phyloP scores from a whole-genome alignment of 2,797 vertebrate genomes.

The Tokudaia muenninki region DNA sequence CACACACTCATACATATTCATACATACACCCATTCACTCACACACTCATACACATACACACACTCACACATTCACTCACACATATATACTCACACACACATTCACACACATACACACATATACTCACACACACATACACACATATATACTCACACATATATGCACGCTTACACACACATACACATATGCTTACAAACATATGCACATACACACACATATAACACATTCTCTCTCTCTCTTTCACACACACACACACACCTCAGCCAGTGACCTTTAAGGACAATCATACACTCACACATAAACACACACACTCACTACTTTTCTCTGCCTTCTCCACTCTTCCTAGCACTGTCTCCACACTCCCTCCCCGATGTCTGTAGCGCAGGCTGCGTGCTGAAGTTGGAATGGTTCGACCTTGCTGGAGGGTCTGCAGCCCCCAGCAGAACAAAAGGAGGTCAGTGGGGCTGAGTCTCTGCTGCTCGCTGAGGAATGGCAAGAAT shows the following conservation, averaged over 20 bases:
- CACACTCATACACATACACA: too few relatives aligned
- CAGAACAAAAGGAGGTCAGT: constrained; percentile 84
- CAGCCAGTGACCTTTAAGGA: too few relatives aligned
- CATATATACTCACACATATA: neutral
- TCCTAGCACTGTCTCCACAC: neutral
- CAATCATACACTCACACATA: too few relatives aligned
- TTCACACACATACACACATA: too few relatives aligned
- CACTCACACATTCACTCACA: too few relatives aligned
- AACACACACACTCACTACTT: neutral
- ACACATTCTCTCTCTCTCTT: neutral
- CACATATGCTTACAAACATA: neutral
- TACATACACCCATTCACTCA: neutral
- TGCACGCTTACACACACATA: neutral
- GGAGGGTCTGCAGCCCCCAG: constrained; percentile 60
- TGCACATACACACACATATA: neutral
- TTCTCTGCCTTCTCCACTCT: neutral
- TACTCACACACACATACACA: too few relatives aligned
- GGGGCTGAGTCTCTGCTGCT: constrained; percentile 72
- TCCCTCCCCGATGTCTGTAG: neutral
- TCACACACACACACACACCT: too few relatives aligned
- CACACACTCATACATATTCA: too few relatives aligned
- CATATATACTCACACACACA: neutral
- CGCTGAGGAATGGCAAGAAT: constrained; percentile 86
- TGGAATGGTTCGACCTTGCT: constrained; percentile 65
- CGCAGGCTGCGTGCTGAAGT: neutral